A percentile compares a stretch with the other conserved stretches of the same genome.
Evolutionary conservation across 2,113 vertebrate species (phyloP).

Genomic region (Panthera uncia): DNA sequence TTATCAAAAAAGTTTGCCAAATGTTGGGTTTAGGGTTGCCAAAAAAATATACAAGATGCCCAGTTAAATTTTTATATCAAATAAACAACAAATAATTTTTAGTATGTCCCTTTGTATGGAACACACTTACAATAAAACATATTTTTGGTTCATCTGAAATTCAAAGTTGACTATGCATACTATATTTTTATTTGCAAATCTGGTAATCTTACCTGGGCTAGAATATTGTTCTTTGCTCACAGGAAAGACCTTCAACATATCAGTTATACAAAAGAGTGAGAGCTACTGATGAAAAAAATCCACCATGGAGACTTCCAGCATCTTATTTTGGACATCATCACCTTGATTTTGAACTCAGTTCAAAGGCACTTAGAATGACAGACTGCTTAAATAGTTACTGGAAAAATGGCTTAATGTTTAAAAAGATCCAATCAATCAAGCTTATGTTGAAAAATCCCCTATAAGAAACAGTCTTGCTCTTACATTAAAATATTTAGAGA

Average conservation of each 20-base stretch:
- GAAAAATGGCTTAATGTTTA: slow-evolving; percentile 13
- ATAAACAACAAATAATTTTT: neutral
- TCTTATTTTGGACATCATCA: neutral
- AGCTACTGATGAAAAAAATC: neutral
- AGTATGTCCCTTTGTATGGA: neutral
- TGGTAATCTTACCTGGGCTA: neutral
- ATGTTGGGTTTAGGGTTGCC: neutral
- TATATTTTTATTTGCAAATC: neutral
- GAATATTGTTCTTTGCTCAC: neutral
- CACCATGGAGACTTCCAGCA: neutral
- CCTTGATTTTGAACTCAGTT: neutral
- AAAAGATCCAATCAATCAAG: neutral
- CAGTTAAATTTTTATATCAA: neutral
- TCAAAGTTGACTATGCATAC: neutral
- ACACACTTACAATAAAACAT: neutral
- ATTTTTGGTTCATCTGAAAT: neutral
- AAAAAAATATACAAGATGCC: neutral
- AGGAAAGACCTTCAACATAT: neutral
- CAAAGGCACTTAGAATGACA: neutral
- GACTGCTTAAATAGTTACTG: neutral
- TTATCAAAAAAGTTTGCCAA: neutral
- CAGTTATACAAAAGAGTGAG: neutral
- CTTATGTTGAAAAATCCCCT: neutral
- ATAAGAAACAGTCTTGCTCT: neutral
- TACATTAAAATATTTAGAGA: neutral